Conservation (phyloP, 2,888 invertebrate genomes). For the Oscheius sp. region DNA sequence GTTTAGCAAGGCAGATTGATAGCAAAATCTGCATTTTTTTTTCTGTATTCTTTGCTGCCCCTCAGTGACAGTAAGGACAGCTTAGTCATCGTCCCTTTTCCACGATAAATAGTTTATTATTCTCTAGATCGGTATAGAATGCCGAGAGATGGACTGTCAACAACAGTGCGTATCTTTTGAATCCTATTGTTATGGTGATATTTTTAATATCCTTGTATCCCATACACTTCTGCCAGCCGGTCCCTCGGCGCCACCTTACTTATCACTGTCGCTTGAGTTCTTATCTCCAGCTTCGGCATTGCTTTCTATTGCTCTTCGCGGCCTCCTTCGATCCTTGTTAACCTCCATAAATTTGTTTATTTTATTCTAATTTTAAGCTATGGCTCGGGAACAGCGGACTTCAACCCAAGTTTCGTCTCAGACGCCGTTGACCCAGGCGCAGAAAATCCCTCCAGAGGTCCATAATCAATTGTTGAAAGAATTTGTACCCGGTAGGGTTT, state of each 20-base stretch:
- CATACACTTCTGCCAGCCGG: not conserved
- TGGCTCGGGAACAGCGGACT: constrained; percentile 17
- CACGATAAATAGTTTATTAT: not conserved
- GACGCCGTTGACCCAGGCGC: not conserved
- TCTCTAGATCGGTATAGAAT: not conserved
- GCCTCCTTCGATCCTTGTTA: not conserved
- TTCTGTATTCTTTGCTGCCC: not conserved
- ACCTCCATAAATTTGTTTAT: not conserved
- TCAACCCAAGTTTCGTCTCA: constrained; percentile 18
- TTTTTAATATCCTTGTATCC: not conserved
- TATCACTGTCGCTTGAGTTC: constrained; percentile 28
- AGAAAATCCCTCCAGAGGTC: constrained; percentile 39
- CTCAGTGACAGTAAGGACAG: not conserved
- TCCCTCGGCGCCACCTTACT: constrained; percentile 21
- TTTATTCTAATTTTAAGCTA: constrained; percentile 3
- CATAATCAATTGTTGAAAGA: constrained; percentile 45
- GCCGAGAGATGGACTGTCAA: too few species aligned
- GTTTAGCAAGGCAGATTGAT: constrained; percentile 14
- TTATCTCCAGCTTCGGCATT: constrained; percentile 32
- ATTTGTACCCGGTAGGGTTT: constrained; percentile 48
- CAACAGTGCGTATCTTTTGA: too few species aligned
- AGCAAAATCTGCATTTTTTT: constrained; percentile 11
- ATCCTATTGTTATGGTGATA: not conserved
- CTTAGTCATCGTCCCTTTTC: not conserved
- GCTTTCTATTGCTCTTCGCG: constrained; percentile 27